These are phyloP conservation scores for Diachrysia chrysitis DNA, from an alignment of 2,888 invertebrate species.

Conservation along the genomic window DNA sequence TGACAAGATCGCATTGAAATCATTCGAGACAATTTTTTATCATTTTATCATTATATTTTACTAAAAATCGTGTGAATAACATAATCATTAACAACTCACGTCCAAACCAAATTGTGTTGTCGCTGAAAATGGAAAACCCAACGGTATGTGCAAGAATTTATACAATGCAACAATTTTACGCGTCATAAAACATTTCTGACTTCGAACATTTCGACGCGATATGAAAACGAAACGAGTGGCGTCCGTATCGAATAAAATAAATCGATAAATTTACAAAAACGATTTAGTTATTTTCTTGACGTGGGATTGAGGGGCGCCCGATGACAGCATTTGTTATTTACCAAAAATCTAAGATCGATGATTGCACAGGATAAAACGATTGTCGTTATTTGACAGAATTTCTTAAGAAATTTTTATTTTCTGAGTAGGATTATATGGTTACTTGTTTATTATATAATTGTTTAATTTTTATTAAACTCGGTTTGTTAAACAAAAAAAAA, in stretches of 20 bases:
- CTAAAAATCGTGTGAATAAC: slow-evolving; percentile 73
- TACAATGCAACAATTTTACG: slow-evolving; percentile 87
- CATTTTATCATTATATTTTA: slow-evolving; percentile 36
- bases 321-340: slow-evolving; percentile 72
- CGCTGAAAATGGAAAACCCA: slow-evolving; percentile 85
- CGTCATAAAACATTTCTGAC: slow-evolving; percentile 84
- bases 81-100: slow-evolving; percentile 78
- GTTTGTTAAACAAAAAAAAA: too few relatives aligned
- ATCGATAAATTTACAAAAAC: slow-evolving; percentile 86
- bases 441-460: too few relatives aligned
- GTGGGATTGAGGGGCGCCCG: slow-evolving; percentile 75
- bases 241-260: slow-evolving; percentile 86
- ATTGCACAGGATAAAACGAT: slow-evolving; percentile 46
- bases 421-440: slow-evolving; percentile 3
- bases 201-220: slow-evolving; percentile 76
- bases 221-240: slow-evolving; percentile 79
- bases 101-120: slow-evolving; percentile 82
- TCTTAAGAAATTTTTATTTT: slow-evolving; percentile 21
- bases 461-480: too few relatives aligned
- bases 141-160: slow-evolving; percentile 72
- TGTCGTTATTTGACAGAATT: slow-evolving; percentile 34
- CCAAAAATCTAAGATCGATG: slow-evolving; percentile 62
- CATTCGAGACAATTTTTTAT: slow-evolving; percentile 12
- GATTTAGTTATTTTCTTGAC: slow-evolving; percentile 82
- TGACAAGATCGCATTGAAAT: not conserved